Evolutionary conservation across 1,140 invertebrate species (phyloP), one percentile per base, ranked within the genome.

Genomic region (Coelopa frigida): DNA sequence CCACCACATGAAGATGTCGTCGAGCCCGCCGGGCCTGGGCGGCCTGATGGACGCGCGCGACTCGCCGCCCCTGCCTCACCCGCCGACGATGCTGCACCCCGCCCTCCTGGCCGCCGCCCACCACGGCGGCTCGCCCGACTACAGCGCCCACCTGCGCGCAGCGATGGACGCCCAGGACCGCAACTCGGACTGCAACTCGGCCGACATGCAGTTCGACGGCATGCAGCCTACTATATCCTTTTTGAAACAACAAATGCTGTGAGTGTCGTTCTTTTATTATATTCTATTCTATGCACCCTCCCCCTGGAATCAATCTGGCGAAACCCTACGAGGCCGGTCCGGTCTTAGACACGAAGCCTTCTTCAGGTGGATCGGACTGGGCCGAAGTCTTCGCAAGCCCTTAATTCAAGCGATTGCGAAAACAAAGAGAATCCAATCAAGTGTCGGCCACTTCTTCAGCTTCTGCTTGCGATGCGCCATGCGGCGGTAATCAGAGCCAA

Each of bases 151-250:
- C 66, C 72, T 68, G 70, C 70, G 64, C 67, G 71, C 70, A 68
- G 76, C 73, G 36, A 82, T 89, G 78, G 86, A 89, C 75, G 78
- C 81, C 71, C 82, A 83, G 58, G 87, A 89, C 70, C 80, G 84
- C 44, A 82, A 83, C 68, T 88, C 85, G 51, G 87, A 91, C 74
- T 89, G 87, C 77, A 89, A 89, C 73, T 88, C 86, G 54, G 85
- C 80, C 42, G 87, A 90, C 68, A 83, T 87, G 70, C 80, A 80
- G 57, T 91, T 87, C 78, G 87, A 91, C 72, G 87, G 87, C 72
- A 83, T 89, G 78, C 84, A 87, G 75, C 87, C 87, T 85, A 88
- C 87, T 82, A 89, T 91, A 89, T 91, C 88, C 85, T 91, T 91
- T 88, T 82, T 77, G 77, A 77, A 79, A 56, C 61, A 65, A 56